Base-by-base conservation (phyloP, 2,797 vertebrate species). In the Rhynchonycteris naso region DNA sequence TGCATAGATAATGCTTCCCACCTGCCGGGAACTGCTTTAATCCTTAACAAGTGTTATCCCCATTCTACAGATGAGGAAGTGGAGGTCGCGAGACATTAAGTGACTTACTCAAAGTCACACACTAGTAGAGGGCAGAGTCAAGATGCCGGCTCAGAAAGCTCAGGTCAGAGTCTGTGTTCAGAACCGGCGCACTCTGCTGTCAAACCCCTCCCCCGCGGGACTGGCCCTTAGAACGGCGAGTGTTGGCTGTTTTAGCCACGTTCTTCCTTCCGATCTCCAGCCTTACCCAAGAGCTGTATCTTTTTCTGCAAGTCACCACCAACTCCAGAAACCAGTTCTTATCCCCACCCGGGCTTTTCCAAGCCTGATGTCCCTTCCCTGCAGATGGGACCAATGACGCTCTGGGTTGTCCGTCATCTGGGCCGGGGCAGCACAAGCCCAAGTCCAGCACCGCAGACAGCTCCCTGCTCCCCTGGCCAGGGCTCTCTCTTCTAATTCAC, bases 231-330 rank as follows among this genome's bases (percentile, higher is more conserved):
- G 52, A 35, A 4, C 47, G 5, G 14, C 12, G 24, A 87, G 13
- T 0, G 10, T 7, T n/a, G 6, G 8, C 63, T 10, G 1, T 13
- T 63, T 38, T 56, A 38, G 30, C 30, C 38, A 26, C 0, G 2
- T 24, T 65, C 26, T 26, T n/a, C 19, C 4, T 59, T 86, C 16
- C 8, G 35, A 12, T 18, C 18, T 75, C 30, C 65, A 59, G 71
- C 43, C 80, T 79, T 33, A 28, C 43, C 43, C 9, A 12, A 4
- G 8, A 38, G 66, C 66, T 35, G 26, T n/a, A 5, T 58, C 10
- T 84, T 72, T 56, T 56, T 65, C 59, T 33, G 35, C n/a, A 74
- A 56, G 30, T 52, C 74, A 58, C 52, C 21, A 50, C 14, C 22
- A 38, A 75, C 1, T 26, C 38, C 50, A 69, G 52, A 61, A 69